Evolutionary conservation across 2,797 vertebrate species (phyloP).

Genomic region (Luscinia megarhynchos): DNA sequence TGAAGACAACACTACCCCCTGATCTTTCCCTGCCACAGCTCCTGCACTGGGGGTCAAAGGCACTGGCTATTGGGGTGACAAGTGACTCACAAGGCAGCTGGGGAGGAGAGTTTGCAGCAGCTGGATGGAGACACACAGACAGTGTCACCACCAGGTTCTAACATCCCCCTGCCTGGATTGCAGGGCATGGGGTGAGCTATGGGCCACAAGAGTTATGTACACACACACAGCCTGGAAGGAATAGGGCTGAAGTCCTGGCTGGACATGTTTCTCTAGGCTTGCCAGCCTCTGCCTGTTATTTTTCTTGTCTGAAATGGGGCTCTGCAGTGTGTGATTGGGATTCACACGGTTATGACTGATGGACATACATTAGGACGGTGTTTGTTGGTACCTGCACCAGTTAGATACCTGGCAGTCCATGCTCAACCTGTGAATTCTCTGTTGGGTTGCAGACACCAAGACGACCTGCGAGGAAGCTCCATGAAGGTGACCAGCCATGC

Average conservation of each 20-base stretch:
- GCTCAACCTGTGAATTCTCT: constrained; percentile 11
- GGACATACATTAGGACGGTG: fast-evolving
- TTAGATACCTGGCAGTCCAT: not conserved
- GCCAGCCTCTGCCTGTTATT: not conserved
- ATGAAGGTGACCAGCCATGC: constrained; percentile 96
- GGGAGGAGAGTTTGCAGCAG: not conserved
- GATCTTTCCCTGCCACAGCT: not conserved
- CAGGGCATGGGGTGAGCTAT: not conserved
- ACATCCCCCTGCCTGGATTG: not conserved
- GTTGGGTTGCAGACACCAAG: constrained; percentile 64
- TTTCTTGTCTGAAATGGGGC: not conserved
- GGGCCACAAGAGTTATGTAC: not conserved
- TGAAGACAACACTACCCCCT: not conserved
- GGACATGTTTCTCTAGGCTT: not conserved
- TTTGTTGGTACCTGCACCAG: not conserved
- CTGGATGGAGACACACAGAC: not conserved
- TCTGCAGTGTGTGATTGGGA: not conserved
- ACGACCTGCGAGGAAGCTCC: constrained; percentile 68
- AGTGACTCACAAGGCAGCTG: not conserved
- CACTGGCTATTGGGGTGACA: not conserved
- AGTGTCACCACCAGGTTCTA: not conserved
- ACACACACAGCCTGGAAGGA: not conserved
- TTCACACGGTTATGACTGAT: not conserved
- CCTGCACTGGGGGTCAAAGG: not conserved
- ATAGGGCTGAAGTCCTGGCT: not conserved